phyloP scores from a whole-genome alignment of 2,888 invertebrate genomes.

The Tromatobia lineatoria region DNA sequence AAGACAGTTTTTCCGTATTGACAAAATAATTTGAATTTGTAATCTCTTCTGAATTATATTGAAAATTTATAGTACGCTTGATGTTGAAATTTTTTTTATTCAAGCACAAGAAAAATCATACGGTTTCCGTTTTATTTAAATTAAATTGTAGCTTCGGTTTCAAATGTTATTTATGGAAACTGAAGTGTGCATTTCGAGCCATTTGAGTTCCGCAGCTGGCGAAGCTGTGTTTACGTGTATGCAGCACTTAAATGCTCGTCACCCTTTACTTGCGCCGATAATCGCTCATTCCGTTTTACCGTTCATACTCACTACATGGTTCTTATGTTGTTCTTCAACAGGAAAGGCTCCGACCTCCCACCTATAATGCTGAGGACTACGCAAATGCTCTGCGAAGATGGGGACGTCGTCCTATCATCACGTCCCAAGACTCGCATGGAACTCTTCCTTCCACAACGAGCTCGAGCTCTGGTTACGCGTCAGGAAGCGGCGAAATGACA shows the following conservation, averaged over 20 bases:
- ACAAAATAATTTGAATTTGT: too few relatives aligned
- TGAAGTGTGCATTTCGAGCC: too few relatives aligned
- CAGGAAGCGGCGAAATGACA: slow-evolving; percentile 93
- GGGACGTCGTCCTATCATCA: slow-evolving; percentile 89
- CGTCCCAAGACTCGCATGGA: slow-evolving; percentile 81
- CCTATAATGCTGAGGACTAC: slow-evolving; percentile 97
- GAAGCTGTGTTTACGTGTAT: slow-evolving; percentile 62
- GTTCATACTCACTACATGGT: slow-evolving; percentile 20
- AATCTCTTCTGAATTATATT: too few relatives aligned
- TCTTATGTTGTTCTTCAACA: slow-evolving; percentile 78
- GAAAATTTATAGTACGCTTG: too few relatives aligned
- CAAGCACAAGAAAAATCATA: too few relatives aligned
- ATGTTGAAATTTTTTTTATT: too few relatives aligned
- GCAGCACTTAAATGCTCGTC: slow-evolving; percentile 43
- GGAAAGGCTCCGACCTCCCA: slow-evolving; percentile 95
- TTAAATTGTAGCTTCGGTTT: background rate
- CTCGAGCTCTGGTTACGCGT: slow-evolving; percentile 85
- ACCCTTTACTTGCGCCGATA: slow-evolving; percentile 37
- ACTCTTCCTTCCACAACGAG: slow-evolving; percentile 84
- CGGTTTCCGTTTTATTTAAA: background rate
- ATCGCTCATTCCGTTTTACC: slow-evolving; percentile 52
- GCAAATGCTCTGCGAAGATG: slow-evolving; percentile 93
- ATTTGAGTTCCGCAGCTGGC: too few relatives aligned
- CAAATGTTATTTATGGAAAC: too few relatives aligned
- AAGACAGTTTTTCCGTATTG: too few relatives aligned